A percentile compares a stretch with the other conserved stretches of the same genome.
phyloP scores from a whole-genome alignment of 1,140 invertebrate species.

The Alviniconcha marisindica region DNA sequence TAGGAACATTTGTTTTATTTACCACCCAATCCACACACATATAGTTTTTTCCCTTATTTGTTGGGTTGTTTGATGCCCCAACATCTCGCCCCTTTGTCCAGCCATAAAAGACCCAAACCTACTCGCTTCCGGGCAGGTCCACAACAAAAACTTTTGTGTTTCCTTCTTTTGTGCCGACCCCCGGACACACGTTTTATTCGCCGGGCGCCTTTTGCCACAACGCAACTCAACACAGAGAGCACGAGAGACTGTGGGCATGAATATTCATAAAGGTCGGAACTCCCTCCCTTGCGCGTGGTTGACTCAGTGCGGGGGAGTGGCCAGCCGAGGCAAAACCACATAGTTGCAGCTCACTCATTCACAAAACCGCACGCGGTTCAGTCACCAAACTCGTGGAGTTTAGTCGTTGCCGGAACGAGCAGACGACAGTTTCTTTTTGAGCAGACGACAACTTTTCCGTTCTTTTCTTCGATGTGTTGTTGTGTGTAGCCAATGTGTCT shows the following conservation, averaged over 20 bases:
- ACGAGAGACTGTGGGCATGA: conserved; percentile 24
- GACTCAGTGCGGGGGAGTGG: conserved; percentile 68
- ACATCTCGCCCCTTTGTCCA: no score
- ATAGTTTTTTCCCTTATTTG: no score
- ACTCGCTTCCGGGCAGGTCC: background rate
- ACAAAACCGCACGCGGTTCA: conserved; percentile 65
- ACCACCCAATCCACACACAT: no score
- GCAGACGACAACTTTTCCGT: conserved; percentile 5
- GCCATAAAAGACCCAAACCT: no score
- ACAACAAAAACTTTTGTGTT: background rate
- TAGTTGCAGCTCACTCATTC: conserved; percentile 62
- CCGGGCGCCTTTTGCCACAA: background rate
- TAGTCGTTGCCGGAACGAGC: background rate
- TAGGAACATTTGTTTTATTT: no score
- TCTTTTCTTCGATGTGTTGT: background rate
- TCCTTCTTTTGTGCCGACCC: conserved; percentile 16
- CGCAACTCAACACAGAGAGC: background rate
- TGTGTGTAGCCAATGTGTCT: background rate
- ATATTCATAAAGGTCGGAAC: conserved; percentile 39
- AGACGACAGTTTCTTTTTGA: background rate
- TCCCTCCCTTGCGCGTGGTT: conserved; percentile 45
- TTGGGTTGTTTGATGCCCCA: no score
- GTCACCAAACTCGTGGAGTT: background rate
- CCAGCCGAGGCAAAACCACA: conserved; percentile 59
- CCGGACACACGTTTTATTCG: conserved; percentile 8